Evolutionary conservation across 2,888 invertebrate genomes (phyloP).

Genomic region (Caenorhabditis parvicauda): DNA sequence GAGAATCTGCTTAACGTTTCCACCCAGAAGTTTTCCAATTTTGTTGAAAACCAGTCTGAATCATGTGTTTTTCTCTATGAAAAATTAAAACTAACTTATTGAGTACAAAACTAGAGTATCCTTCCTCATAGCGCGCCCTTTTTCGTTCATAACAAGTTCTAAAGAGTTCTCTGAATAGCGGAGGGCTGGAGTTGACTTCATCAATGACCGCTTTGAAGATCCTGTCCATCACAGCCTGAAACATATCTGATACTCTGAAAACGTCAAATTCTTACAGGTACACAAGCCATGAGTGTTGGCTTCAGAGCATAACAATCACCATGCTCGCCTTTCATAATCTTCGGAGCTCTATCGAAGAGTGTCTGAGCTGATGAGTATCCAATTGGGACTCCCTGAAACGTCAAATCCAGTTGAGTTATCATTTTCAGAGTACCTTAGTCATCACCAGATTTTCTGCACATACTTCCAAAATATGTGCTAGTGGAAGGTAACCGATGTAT

Average conservation of each 20-base stretch:
- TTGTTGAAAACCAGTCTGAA: constrained; percentile 71
- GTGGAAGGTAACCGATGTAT: constrained; percentile 89
- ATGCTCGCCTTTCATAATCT: constrained; percentile 88
- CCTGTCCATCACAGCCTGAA: constrained; percentile 88
- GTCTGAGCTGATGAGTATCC: constrained; percentile 95
- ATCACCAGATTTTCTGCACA: constrained; percentile 72
- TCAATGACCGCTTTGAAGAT: constrained; percentile 84
- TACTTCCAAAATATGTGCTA: constrained; percentile 94
- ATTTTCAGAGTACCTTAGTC: constrained; percentile 20
- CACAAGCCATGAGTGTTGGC: constrained; percentile 92
- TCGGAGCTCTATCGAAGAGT: constrained; percentile 73
- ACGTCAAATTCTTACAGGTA: constrained; percentile 73
- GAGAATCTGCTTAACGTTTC: constrained; percentile 81
- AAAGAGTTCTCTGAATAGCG: constrained; percentile 75
- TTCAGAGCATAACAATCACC: constrained; percentile 87
- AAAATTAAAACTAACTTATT: constrained; percentile 63
- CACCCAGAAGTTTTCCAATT: constrained; percentile 79
- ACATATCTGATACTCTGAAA: not conserved
- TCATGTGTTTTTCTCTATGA: not conserved
- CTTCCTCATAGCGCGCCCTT: constrained; percentile 75
- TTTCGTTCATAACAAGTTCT: constrained; percentile 93
- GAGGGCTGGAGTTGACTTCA: constrained; percentile 73
- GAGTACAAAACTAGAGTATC: constrained; percentile 66
- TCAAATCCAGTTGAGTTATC: not conserved
- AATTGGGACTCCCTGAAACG: constrained; percentile 72